Evolutionary conservation across 2,113 vertebrate genomes (phyloP).

Genomic region (Tamias sibiricus): DNA sequence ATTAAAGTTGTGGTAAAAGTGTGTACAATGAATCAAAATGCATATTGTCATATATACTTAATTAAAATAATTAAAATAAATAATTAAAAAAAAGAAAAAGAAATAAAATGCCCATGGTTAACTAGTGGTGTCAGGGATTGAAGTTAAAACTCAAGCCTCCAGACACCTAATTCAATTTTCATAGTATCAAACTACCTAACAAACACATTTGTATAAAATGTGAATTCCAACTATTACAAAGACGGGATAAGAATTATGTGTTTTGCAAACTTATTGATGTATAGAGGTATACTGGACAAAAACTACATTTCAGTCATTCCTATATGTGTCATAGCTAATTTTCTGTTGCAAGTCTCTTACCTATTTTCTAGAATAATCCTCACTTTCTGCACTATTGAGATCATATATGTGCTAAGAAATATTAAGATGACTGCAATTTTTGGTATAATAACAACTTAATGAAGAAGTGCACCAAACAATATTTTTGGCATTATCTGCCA

Average conservation of each 20-base stretch:
- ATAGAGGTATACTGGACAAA: background rate
- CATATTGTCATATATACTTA: too few species aligned
- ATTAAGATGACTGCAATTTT: background rate
- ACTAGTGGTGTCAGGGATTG: background rate
- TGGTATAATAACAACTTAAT: background rate
- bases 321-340: background rate
- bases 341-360: background rate
- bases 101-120: background rate
- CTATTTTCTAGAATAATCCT: background rate
- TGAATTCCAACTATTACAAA: slow-evolving; percentile 13
- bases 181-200: background rate
- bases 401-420: background rate
- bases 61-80: too few species aligned
- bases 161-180: background rate
- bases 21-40: too few species aligned
- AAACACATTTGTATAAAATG: background rate
- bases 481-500: background rate
- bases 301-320: background rate
- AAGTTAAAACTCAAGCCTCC: background rate
- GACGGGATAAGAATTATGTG: background rate
- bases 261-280: slow-evolving; percentile 22
- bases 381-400: background rate
- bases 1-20: too few species aligned
- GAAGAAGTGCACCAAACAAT: background rate
- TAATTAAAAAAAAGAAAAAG: background rate